A percentile compares a stretch with the other conserved stretches of the same genome.
Conservation (phyloP, 2,797 vertebrate genomes). For the Hipposideros larvatus region DNA sequence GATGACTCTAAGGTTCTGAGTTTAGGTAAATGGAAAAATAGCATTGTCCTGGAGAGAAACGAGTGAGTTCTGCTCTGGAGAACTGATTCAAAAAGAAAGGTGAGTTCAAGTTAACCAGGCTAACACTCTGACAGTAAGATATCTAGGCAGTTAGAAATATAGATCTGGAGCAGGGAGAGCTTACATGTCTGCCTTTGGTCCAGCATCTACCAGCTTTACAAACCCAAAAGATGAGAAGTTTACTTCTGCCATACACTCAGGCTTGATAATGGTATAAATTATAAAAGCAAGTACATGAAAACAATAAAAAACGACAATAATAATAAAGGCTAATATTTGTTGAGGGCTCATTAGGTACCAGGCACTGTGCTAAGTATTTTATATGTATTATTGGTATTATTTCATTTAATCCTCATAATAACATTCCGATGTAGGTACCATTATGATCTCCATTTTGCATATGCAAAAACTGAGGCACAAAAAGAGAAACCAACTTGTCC, state of each 20-base stretch:
- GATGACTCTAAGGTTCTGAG: background rate
- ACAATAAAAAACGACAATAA: background rate
- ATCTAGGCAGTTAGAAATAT: background rate
- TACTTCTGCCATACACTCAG: background rate
- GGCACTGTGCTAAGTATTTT: background rate
- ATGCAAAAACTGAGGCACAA: background rate
- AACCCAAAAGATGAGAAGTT: background rate
- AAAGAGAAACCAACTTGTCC: background rate
- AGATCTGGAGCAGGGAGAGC: background rate
- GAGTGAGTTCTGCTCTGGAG: background rate
- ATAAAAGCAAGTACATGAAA: background rate
- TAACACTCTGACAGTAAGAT: background rate
- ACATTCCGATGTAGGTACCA: background rate
- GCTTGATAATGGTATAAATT: background rate
- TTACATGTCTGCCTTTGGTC: background rate
- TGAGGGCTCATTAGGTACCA: background rate
- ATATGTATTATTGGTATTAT: background rate
- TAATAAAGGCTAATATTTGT: background rate
- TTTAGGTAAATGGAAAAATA: background rate
- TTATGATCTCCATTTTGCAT: background rate
- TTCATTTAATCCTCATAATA: conserved; percentile 30
- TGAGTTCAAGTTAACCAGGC: background rate
- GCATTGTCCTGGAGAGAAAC: background rate
- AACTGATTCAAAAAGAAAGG: background rate
- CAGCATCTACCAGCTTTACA: background rate